Conservation (phyloP, 2,888 invertebrate species). For the Diaphora mendica region DNA sequence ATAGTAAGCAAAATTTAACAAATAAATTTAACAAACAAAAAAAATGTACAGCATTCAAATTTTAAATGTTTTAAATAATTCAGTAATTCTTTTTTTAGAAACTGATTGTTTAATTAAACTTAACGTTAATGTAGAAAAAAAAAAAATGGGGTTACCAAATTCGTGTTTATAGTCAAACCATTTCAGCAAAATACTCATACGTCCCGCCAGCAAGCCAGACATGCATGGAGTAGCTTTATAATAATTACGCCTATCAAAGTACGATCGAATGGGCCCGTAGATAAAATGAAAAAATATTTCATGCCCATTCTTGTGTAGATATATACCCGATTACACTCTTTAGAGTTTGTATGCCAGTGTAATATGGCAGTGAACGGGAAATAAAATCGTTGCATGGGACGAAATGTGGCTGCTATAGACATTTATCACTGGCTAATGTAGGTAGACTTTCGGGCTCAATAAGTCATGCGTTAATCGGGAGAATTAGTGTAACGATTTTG, state of each 20-base stretch:
- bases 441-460: background rate
- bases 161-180: background rate
- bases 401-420: background rate
- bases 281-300: conserved; percentile 36
- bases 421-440: conserved; percentile 6
- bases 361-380: conserved; percentile 3
- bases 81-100: no score
- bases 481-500: background rate
- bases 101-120: background rate
- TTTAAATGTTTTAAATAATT: no score
- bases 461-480: background rate
- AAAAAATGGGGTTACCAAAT: background rate
- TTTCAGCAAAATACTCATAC: background rate
- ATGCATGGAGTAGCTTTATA: background rate
- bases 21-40: no score
- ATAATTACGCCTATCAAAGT: conserved; percentile 23
- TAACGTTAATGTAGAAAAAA: background rate
- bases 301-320: conserved; percentile 34
- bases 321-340: conserved; percentile 45
- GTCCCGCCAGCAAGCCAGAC: background rate
- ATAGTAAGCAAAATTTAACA: no score
- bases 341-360: conserved; percentile 16
- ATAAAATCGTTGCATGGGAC: conserved; percentile 14
- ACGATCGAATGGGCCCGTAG: conserved; percentile 20
- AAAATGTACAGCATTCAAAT: no score